Evolutionary conservation across 2,797 vertebrate genomes (phyloP), one percentile per base, ranked within the genome.

Genomic region (Lagocephalus sceleratus): DNA sequence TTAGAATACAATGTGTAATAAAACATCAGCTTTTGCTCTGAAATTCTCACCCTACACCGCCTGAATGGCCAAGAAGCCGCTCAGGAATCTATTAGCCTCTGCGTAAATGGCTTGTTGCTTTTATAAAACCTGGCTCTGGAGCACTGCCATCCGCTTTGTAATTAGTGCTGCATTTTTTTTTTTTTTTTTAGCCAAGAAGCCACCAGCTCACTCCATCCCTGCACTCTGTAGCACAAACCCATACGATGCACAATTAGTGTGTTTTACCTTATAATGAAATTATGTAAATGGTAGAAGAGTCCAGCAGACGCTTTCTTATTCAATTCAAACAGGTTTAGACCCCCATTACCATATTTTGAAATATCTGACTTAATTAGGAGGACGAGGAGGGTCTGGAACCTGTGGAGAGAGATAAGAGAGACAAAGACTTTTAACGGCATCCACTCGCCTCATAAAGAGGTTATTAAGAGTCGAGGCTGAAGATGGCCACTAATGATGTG

Each of bases 301-400:
- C 81, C 73, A 52, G 86, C 90, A 91, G 92, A 93, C 86, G 93
- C 93, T 96, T 92, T 71, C 84, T 86, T 85, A 82, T 86, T 85
- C 78, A 83, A 94, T 95, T 95, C 94, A 95, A 90, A 88, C 86
- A 84, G 85, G 86, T 89, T 71, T 81, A 67, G 77, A 60, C 50
- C 62, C 2, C 79, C 90, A 91, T 98, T 98, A 98, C 90, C 94
- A 94, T 96, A 96, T 96, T 96, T 96, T 94, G 93, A 95, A 98
- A 97, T 95, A 97, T 98, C 94, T 95, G 93, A 98, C 95, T 97
- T 97, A 96, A 98, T 98, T 96, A 98, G 92, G 90, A 92, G 52
- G 75, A 93, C 90, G 94, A 95, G 92, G 93, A 92, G 63, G 83
- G 92, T 93, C 93, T 90, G 76, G 92, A 93, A 93, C 93, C 89